A percentile compares a stretch with the other conserved stretches of the same genome.
Evolutionary conservation across 2,888 invertebrate genomes (phyloP).

Genomic region (Mythimna pallens): DNA sequence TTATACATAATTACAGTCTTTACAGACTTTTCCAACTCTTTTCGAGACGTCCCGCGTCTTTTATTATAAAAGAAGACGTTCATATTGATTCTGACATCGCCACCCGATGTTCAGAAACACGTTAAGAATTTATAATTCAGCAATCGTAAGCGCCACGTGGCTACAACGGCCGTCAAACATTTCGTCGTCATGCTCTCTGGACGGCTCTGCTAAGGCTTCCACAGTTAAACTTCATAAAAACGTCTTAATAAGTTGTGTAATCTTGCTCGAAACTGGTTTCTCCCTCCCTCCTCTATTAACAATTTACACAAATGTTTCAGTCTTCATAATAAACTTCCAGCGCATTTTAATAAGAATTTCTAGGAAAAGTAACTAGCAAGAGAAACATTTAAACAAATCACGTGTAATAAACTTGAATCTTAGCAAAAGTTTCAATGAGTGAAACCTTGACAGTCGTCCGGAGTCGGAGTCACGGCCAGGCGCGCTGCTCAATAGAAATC

Average conservation of each 20-base stretch:
- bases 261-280: slow-evolving; percentile 27
- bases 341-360: slow-evolving; percentile 9
- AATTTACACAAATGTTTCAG: slow-evolving; percentile 23
- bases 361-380: slow-evolving; percentile 27
- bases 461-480: slow-evolving; percentile 62
- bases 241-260: slow-evolving; percentile 9
- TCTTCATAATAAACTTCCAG: slow-evolving; percentile 17
- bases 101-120: slow-evolving; percentile 21
- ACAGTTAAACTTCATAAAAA: slow-evolving; percentile 2
- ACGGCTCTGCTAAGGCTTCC: slow-evolving; percentile 10
- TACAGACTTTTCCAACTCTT: background rate
- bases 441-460: slow-evolving; percentile 62
- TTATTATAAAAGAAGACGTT: background rate
- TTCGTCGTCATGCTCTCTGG: background rate
- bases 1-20: background rate
- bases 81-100: slow-evolving; percentile 9
- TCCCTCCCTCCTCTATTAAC: slow-evolving; percentile 7
- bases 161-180: slow-evolving; percentile 2
- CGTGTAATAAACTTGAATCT: slow-evolving; percentile 58
- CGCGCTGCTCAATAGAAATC: slow-evolving; percentile 60
- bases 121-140: slow-evolving; percentile 32
- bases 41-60: background rate
- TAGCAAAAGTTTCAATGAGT: slow-evolving; percentile 66
- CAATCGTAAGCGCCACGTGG: slow-evolving; percentile 19
- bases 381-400: slow-evolving; percentile 57